A percentile compares a stretch with the other conserved stretches of the same genome.
Evolutionary conservation across 2,888 invertebrate genomes (phyloP).

Genomic region (Herminia tarsipennalis): DNA sequence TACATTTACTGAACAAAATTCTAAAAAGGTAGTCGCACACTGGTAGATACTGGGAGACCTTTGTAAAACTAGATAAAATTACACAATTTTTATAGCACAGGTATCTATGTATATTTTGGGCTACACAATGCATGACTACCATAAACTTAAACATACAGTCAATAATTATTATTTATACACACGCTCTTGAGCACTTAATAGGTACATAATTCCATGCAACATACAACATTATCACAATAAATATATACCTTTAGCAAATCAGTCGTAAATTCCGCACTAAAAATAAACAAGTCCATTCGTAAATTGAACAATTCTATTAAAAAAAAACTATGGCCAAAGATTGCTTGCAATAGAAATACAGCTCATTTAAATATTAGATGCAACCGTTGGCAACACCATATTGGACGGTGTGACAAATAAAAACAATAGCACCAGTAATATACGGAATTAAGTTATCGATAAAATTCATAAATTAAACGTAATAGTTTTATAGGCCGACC

Average conservation of each 20-base stretch:
- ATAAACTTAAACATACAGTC: neutral
- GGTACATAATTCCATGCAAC: slow-evolving; percentile 6
- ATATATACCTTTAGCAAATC: slow-evolving; percentile 2
- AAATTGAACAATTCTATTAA: neutral
- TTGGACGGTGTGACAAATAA: neutral
- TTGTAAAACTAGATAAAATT: too few species aligned
- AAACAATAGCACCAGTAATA: too few species aligned
- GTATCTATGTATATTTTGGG: neutral
- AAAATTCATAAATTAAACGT: too few species aligned
- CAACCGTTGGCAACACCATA: too few species aligned
- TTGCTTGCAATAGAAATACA: slow-evolving; percentile 5
- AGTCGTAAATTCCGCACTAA: slow-evolving; percentile 4
- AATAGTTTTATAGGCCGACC: too few species aligned
- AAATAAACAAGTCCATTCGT: slow-evolving; percentile 1
- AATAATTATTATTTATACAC: slow-evolving; percentile 6
- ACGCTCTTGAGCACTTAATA: neutral
- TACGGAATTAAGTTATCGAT: too few species aligned
- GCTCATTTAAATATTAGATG: neutral
- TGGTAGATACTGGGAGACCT: neutral
- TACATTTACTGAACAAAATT: slow-evolving; percentile 19
- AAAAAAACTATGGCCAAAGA: neutral
- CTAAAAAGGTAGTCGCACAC: slow-evolving; percentile 9
- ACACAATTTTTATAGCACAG: neutral
- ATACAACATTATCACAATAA: slow-evolving; percentile 9
- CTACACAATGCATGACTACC: neutral